phyloP scores from a whole-genome alignment of 2,113 vertebrate genomes.

The Phoxinus phoxinus region DNA sequence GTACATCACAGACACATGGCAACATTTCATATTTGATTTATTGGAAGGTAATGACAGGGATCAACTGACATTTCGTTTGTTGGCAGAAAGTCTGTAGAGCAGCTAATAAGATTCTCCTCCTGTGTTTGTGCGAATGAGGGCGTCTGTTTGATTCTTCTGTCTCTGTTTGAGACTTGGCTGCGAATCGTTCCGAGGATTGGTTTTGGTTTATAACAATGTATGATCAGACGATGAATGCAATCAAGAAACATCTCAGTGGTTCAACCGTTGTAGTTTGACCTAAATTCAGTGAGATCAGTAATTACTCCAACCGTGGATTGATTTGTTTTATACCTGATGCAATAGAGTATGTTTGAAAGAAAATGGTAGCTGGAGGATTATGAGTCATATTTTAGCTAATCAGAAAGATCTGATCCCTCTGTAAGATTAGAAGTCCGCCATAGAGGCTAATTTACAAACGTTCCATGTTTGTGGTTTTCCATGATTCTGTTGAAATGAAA shows the following conservation, averaged over 20 bases:
- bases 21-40: slow-evolving; percentile 50
- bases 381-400: slow-evolving; percentile 18
- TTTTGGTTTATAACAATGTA: slow-evolving; percentile 45
- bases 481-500: background rate
- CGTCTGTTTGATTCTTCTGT: slow-evolving; percentile 49
- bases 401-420: background rate
- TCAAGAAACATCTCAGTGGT: slow-evolving; percentile 31
- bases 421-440: background rate
- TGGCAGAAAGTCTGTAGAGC: slow-evolving; percentile 38
- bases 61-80: slow-evolving; percentile 56
- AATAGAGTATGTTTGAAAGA: slow-evolving; percentile 30
- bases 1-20: slow-evolving; percentile 28
- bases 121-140: slow-evolving; percentile 36
- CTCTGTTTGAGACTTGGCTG: slow-evolving; percentile 38
- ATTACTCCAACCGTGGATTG: slow-evolving; percentile 15
- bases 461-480: background rate
- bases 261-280: slow-evolving; percentile 44
- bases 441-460: background rate
- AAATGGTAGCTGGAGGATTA: slow-evolving; percentile 27
- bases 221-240: slow-evolving; percentile 31
- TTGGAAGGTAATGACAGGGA: slow-evolving; percentile 54
- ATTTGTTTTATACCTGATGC: slow-evolving; percentile 47
- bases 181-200: slow-evolving; percentile 33
- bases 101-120: slow-evolving; percentile 48
- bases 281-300: slow-evolving; percentile 34